phyloP scores from a whole-genome alignment of 1,140 invertebrate genomes.

The Xylocopa sonorina region DNA sequence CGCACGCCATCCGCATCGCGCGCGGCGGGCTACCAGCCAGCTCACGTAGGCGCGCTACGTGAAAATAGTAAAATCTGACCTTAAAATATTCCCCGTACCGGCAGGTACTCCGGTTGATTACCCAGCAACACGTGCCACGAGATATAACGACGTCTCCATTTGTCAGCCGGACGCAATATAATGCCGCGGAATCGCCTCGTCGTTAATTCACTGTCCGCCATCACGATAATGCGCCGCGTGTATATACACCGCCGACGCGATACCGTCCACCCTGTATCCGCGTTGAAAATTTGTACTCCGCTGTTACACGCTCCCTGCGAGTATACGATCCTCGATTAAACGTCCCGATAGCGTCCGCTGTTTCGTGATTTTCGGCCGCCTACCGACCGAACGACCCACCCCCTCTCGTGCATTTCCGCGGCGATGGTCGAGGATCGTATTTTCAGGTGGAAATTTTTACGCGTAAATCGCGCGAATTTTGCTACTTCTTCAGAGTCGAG shows the following conservation, averaged over 20 bases:
- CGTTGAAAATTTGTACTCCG: conserved; percentile 21
- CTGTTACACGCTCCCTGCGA: not conserved
- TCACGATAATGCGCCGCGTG: conserved; percentile 54
- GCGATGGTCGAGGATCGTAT: too few species aligned
- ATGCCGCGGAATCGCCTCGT: conserved; percentile 59
- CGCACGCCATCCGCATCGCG: conserved; percentile 63
- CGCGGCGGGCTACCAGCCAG: not conserved
- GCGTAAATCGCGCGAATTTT: too few species aligned
- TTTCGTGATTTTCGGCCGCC: conserved; percentile 38
- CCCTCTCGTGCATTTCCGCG: not conserved
- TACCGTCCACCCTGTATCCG: conserved; percentile 18
- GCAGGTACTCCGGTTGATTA: conserved; percentile 76
- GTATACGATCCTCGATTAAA: conserved; percentile 31
- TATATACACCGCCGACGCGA: conserved; percentile 38
- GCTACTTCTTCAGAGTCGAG: too few species aligned
- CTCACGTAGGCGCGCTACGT: conserved; percentile 15
- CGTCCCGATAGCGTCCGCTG: conserved; percentile 9
- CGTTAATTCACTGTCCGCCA: conserved; percentile 61
- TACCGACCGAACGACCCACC: too few species aligned
- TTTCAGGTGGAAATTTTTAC: too few species aligned
- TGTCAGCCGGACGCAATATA: conserved; percentile 63
- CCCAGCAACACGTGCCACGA: conserved; percentile 63
- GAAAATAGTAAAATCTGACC: conserved; percentile 73
- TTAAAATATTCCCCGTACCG: conserved; percentile 70
- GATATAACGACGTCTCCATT: conserved; percentile 63